These are phyloP conservation scores for Pomatorhinus ruficollis DNA, from an alignment of 2,113 vertebrate genomes.

Conservation along the genomic window DNA sequence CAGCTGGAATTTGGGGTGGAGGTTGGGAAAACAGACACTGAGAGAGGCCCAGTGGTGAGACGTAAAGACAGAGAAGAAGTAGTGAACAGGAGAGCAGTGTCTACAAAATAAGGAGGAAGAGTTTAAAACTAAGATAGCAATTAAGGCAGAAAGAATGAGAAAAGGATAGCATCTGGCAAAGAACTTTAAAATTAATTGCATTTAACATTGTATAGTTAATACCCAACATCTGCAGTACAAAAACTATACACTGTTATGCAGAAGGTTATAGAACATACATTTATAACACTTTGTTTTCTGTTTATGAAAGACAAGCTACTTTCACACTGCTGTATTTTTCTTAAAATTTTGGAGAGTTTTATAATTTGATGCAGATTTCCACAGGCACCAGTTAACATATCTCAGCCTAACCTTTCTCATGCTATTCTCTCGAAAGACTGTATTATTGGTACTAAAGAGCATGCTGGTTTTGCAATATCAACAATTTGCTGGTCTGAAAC, in stretches of 20 bases:
- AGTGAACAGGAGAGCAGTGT: constrained; percentile 98
- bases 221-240: constrained; percentile 41
- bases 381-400: neutral
- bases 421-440: neutral
- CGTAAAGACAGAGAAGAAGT: constrained; percentile 99
- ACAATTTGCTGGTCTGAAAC: neutral
- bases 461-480: neutral
- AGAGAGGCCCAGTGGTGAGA: constrained; percentile 98
- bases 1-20: constrained; percentile 99
- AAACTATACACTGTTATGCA: constrained; percentile 48
- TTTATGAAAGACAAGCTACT: constrained; percentile 12
- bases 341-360: neutral
- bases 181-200: constrained; percentile 54
- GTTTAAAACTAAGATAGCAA: constrained; percentile 79
- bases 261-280: constrained; percentile 32
- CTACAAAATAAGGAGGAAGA: constrained; percentile 90
- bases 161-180: constrained; percentile 74
- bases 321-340: neutral
- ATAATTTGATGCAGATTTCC: neutral
- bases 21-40: constrained; percentile 98
- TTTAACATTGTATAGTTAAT: constrained; percentile 58
- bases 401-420: neutral
- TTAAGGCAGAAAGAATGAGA: constrained; percentile 79
- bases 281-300: neutral
- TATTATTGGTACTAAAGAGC: neutral